These are phyloP conservation scores for Parus major DNA, from an alignment of 2,113 vertebrate genomes.

Conservation along the genomic window DNA sequence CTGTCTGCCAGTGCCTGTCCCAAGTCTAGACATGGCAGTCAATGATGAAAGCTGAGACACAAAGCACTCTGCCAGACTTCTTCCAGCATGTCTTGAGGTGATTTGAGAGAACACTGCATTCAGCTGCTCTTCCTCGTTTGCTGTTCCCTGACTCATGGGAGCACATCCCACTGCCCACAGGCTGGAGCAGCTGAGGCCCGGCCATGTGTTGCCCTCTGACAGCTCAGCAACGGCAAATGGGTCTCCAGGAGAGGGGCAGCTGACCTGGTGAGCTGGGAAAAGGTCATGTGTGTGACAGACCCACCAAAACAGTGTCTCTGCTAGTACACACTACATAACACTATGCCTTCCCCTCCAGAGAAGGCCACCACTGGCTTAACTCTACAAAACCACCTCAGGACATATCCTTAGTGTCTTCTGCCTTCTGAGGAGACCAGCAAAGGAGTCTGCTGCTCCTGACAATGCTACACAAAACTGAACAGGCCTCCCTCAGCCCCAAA, in stretches of 20 bases:
- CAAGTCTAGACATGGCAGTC: neutral
- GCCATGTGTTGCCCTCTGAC: neutral
- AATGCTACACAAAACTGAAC: neutral
- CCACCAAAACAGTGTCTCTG: neutral
- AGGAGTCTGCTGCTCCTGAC: neutral
- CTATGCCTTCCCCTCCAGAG: neutral
- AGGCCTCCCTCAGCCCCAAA: neutral
- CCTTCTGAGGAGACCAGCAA: neutral
- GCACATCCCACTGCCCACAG: accelerated
- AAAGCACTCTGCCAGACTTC: neutral
- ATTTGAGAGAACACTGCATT: neutral
- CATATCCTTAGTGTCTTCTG: neutral
- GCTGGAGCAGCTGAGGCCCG: neutral
- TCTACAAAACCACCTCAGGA: neutral
- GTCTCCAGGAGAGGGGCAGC: neutral
- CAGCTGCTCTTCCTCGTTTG: neutral
- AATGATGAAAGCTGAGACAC: neutral
- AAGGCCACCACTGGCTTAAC: neutral
- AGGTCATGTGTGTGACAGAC: neutral
- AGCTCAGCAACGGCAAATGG: neutral
- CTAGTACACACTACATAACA: accelerated
- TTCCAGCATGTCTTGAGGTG: neutral
- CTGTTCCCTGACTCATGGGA: neutral
- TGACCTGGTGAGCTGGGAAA: neutral
- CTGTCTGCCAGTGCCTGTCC: neutral